Evolutionary conservation across 2,113 vertebrate genomes (phyloP).

Genomic region (Sinocyclocheilus anshuiensis): DNA sequence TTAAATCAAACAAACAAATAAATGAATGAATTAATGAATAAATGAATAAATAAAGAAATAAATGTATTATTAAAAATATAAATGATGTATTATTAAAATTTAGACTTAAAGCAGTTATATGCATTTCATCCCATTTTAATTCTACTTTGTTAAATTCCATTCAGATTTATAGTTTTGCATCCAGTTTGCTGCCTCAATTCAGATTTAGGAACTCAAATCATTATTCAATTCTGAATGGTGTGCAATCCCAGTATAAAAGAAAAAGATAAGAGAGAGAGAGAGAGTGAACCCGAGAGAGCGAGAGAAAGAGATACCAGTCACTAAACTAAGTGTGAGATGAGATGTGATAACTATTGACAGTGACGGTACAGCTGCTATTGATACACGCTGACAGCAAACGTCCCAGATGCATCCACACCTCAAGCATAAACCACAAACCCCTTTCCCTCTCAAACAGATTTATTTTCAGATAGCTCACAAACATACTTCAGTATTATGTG

Average conservation of each 20-base stretch:
- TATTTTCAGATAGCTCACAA: background rate
- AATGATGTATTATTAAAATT: background rate
- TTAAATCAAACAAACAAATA: too few relatives aligned
- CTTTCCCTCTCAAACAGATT: background rate
- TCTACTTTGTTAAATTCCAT: background rate
- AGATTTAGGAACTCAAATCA: background rate
- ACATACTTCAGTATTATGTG: background rate
- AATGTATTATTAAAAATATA: too few relatives aligned
- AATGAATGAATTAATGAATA: too few relatives aligned
- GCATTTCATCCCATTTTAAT: background rate
- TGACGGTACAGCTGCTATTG: background rate
- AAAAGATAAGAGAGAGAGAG: background rate
- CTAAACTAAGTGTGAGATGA: background rate
- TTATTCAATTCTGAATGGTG: background rate
- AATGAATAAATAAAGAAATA: background rate
- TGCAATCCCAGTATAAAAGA: background rate
- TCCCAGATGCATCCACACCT: background rate
- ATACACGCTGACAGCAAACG: background rate
- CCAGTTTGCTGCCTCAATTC: background rate
- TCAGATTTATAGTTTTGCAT: background rate
- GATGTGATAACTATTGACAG: constrained; percentile 19
- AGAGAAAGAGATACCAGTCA: constrained; percentile 2
- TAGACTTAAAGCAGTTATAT: background rate
- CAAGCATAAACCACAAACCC: constrained; percentile 1
- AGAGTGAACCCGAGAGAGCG: background rate